A percentile compares a stretch with the other conserved stretches of the same genome.
phyloP scores from a whole-genome alignment of 2,113 vertebrate genomes.

The Fulmarus glacialis region DNA sequence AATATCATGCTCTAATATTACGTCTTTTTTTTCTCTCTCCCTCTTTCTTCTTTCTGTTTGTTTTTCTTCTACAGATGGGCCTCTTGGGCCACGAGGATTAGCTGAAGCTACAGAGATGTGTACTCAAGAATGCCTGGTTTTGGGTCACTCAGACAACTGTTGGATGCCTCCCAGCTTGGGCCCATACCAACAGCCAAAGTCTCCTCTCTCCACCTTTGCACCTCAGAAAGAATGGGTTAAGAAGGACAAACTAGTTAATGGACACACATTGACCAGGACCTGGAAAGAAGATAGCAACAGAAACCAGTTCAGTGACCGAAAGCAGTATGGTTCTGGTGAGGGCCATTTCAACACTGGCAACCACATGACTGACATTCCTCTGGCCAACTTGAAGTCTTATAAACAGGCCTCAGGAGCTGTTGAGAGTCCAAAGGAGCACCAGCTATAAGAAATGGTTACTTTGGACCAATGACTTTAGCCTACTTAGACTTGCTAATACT shows the following conservation, averaged over 20 bases:
- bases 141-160: constrained; percentile 99
- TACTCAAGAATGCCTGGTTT: constrained; percentile 95
- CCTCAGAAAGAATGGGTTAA: constrained; percentile 94
- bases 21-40: background rate
- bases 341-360: constrained; percentile 89
- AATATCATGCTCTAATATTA: constrained; percentile 12
- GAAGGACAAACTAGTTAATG: constrained; percentile 97
- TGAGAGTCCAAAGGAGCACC: constrained; percentile 96
- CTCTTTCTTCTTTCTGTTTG: background rate
- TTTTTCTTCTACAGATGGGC: constrained; percentile 82
- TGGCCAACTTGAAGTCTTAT: constrained; percentile 96
- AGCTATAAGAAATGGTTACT: constrained; percentile 86
- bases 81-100: constrained; percentile 92
- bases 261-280: constrained; percentile 92
- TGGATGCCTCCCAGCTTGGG: constrained; percentile 96
- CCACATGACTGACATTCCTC: constrained; percentile 93
- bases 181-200: constrained; percentile 92
- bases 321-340: constrained; percentile 90
- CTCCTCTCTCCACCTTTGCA: constrained; percentile 91
- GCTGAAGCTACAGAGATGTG: constrained; percentile 99
- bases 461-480: constrained; percentile 76
- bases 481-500: constrained; percentile 86
- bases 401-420: constrained; percentile 84
- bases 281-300: constrained; percentile 95
- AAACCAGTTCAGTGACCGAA: constrained; percentile 93